Conservation (phyloP, 2,113 vertebrate genomes). For the rabbit (Oryctolagus cuniculus) region mOryCun1.1 NC_091434.1:59406001-59406500, state of each 20-base stretch:
- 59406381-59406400: background rate
- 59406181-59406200: background rate
- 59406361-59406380: background rate
- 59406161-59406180: background rate
- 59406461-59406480: too few relatives aligned
- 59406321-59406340: background rate
- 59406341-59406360: background rate
- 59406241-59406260: background rate
- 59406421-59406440: too few relatives aligned
- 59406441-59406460: too few relatives aligned
- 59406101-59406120: background rate
- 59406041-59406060: background rate
- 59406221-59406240: background rate
- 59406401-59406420: too few relatives aligned
- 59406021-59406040: background rate
- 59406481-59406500: too few relatives aligned
- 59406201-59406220: background rate
- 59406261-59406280: background rate
- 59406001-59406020: background rate
- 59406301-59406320: conserved; percentile 15
- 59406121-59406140: too few relatives aligned
- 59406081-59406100: background rate
- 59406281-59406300: background rate
- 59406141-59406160: background rate
- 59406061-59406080: background rate